These are phyloP conservation scores for Melanostoma scalare DNA, from an alignment of 2,888 invertebrate species.

Conservation along the genomic window DNA sequence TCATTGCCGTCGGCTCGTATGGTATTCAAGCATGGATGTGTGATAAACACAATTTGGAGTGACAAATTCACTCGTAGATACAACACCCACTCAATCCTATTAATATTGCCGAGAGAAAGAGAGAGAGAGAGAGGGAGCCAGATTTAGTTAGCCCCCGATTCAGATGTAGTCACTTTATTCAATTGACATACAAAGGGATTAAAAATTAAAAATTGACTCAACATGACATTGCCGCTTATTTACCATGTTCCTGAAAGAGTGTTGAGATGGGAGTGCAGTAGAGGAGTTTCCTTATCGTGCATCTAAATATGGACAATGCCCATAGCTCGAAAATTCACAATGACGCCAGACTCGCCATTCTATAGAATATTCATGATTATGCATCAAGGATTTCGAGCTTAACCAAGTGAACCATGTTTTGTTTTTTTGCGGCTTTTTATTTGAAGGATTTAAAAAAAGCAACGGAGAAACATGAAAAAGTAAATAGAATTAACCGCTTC, in stretches of 20 bases:
- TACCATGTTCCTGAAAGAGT: conserved; percentile 58
- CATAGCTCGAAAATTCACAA: conserved; percentile 38
- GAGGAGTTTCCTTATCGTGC: conserved; percentile 35
- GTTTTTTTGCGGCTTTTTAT: conserved; percentile 47
- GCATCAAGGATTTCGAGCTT: conserved; percentile 41
- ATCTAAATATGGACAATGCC: conserved; percentile 39
- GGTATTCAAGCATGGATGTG: conserved; percentile 17
- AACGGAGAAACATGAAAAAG: conserved; percentile 55
- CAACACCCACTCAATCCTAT: not conserved
- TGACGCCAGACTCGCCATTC: conserved; percentile 18
- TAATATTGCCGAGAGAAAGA: conserved; percentile 2
- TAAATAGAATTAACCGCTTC: conserved; percentile 34
- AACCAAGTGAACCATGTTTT: conserved; percentile 42
- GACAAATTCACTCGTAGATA: conserved; percentile 47
- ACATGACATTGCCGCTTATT: conserved; percentile 78
- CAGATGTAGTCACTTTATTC: conserved; percentile 70
- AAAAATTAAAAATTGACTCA: conserved; percentile 80
- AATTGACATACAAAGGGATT: conserved; percentile 78
- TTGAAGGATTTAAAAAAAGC: conserved; percentile 69
- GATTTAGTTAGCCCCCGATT: conserved; percentile 38
- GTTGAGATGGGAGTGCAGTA: conserved; percentile 1
- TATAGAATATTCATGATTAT: conserved; percentile 69
- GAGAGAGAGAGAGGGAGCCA: not conserved
- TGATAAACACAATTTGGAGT: conserved; percentile 52
- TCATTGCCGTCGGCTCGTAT: conserved; percentile 1